Evolutionary conservation across 1,140 invertebrate genomes (phyloP).

Genomic region (Drosophila suzukii): DNA sequence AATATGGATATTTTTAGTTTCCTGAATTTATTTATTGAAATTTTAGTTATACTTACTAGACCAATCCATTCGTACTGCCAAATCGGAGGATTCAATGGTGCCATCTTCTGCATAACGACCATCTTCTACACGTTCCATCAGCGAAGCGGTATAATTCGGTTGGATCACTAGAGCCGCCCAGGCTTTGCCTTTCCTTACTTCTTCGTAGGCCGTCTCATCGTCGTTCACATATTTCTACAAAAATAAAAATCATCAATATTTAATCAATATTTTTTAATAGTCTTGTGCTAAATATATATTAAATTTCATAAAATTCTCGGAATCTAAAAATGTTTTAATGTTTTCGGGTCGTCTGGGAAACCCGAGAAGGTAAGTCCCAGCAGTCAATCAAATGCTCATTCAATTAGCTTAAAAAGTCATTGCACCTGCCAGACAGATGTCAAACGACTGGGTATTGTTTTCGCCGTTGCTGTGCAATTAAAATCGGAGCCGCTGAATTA

Average conservation of each 20-base stretch:
- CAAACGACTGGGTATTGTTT: conserved; percentile 33
- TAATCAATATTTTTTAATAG: no score
- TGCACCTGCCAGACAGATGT: conserved; percentile 45
- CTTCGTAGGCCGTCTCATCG: conserved; percentile 87
- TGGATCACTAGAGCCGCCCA: conserved; percentile 94
- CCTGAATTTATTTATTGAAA: rapidly evolving
- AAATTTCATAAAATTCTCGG: neutral
- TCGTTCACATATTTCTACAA: conserved; percentile 85
- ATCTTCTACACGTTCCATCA: conserved; percentile 89
- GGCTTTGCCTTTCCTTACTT: conserved; percentile 90
- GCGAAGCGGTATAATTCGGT: conserved; percentile 91
- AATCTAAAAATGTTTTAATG: neutral
- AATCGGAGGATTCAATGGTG: conserved; percentile 89
- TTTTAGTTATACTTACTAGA: conserved; percentile 89
- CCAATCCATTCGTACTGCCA: conserved; percentile 94
- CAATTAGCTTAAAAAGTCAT: conserved; percentile 71
- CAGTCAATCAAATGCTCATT: conserved; percentile 66
- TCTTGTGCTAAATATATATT: no score
- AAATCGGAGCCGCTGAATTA: conserved; percentile 67
- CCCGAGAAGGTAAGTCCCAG: conserved; percentile 12
- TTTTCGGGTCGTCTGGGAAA: neutral
- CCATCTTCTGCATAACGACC: conserved; percentile 89
- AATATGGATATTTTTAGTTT: neutral
- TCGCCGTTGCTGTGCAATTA: conserved; percentile 54
- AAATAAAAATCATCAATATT: neutral